Base-by-base conservation (phyloP, 2,888 invertebrate genomes). In the Habrosyne pyritoides region DNA sequence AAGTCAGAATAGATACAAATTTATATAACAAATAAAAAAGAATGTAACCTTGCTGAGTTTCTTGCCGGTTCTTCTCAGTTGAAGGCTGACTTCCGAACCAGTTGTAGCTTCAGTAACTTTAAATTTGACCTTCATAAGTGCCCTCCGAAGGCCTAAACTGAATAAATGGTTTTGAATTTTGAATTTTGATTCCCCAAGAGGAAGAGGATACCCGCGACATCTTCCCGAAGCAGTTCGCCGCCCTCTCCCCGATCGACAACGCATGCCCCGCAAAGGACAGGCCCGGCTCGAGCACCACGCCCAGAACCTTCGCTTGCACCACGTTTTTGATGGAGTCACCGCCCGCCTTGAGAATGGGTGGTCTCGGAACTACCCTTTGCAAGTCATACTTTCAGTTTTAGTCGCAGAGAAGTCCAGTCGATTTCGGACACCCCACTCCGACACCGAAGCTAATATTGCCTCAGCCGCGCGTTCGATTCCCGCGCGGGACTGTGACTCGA, bases 111-210 rank as follows among this genome's bases (percentile, higher is more conserved):
- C n/a, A n/a, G n/a, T n/a, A n/a, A n/a, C n/a, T n/a, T n/a, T n/a
- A n/a, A n/a, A n/a, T n/a, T n/a, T n/a, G n/a, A n/a, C n/a, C n/a
- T n/a, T n/a, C n/a, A n/a, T n/a, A n/a, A n/a, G n/a, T n/a, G n/a
- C n/a, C n/a, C n/a, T n/a, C n/a, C n/a, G n/a, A n/a, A n/a, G n/a
- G n/a, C n/a, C n/a, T n/a, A n/a, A n/a, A n/a, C n/a, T n/a, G n/a
- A n/a, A n/a, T n/a, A n/a, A n/a, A n/a, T n/a, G n/a, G n/a, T n/a
- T n/a, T n/a, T n/a, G n/a, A n/a, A n/a, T n/a, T n/a, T n/a, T n/a
- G n/a, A n/a, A n/a, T n/a, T n/a, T n/a, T n/a, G n/a, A 71, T 21
- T 0, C 75, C 73, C 67, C 72, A 73, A 2, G 64, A 57, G 6
- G 73, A 63, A 0, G 73, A 63, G 6, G 70, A 75, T 2, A 68